These are phyloP conservation scores for Mormoops blainvillei DNA, from an alignment of 2,113 vertebrate species.

Conservation along the genomic window DNA sequence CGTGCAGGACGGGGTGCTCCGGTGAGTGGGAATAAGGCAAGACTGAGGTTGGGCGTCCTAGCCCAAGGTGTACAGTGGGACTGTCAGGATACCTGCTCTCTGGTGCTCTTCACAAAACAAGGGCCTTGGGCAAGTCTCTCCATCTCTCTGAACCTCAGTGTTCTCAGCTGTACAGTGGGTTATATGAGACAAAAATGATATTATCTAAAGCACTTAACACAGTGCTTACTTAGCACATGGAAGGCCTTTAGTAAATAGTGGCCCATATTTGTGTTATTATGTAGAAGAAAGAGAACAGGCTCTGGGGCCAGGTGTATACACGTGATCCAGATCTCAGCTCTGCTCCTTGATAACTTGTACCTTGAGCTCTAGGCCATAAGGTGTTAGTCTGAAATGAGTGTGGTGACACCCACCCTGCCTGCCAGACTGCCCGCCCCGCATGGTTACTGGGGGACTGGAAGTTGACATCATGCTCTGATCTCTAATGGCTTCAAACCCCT, in stretches of 20 bases:
- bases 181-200: background rate
- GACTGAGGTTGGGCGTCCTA: background rate
- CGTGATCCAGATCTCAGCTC: background rate
- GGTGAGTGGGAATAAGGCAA: slow-evolving; percentile 78
- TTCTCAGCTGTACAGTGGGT: background rate
- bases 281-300: background rate
- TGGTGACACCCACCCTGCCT: background rate
- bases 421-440: background rate
- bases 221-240: fast-evolving
- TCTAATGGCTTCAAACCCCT: background rate
- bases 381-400: background rate
- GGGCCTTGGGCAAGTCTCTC: background rate
- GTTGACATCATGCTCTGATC: background rate
- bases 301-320: background rate
- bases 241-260: background rate
- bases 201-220: background rate
- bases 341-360: background rate
- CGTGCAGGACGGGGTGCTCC: slow-evolving; percentile 87
- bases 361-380: background rate
- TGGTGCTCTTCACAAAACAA: no score
- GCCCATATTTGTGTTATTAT: fast-evolving
- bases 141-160: background rate
- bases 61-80: background rate
- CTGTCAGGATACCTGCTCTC: background rate
- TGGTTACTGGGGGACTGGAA: background rate